Evolutionary conservation across 2,888 invertebrate genomes (phyloP).

Genomic region (Andrena minutula): DNA sequence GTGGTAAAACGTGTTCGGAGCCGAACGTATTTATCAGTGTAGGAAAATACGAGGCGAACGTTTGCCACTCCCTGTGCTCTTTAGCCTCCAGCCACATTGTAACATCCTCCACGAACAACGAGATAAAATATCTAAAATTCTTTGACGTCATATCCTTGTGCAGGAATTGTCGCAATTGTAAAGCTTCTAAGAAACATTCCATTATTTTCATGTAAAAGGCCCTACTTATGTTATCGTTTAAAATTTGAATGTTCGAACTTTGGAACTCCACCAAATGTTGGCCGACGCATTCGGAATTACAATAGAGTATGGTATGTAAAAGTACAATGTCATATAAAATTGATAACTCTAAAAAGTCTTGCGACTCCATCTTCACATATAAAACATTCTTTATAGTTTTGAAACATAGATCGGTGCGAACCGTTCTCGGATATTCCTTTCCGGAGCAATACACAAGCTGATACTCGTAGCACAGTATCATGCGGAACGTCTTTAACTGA

Average conservation of each 20-base stretch:
- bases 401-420: slow-evolving; percentile 34
- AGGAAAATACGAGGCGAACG: slow-evolving; percentile 72
- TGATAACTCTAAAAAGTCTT: slow-evolving; percentile 36
- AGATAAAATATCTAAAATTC: slow-evolving; percentile 22
- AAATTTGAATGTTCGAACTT: slow-evolving; percentile 1
- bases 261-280: slow-evolving; percentile 66
- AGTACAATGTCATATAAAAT: slow-evolving; percentile 74
- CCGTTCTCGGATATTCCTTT: not conserved
- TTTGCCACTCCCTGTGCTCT: slow-evolving; percentile 70
- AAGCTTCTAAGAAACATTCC: slow-evolving; percentile 72
- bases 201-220: slow-evolving; percentile 68
- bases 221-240: slow-evolving; percentile 34
- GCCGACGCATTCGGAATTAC: slow-evolving; percentile 50
- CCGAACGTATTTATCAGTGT: slow-evolving; percentile 69
- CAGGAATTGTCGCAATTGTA: slow-evolving; percentile 63
- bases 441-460: slow-evolving; percentile 50
- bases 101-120: slow-evolving; percentile 57
- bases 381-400: slow-evolving; percentile 50
- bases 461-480: slow-evolving; percentile 75
- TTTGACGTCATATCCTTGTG: slow-evolving; percentile 16
- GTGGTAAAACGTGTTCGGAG: slow-evolving; percentile 44
- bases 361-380: slow-evolving; percentile 3
- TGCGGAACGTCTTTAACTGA: slow-evolving; percentile 66
- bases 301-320: slow-evolving; percentile 70
- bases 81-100: slow-evolving; percentile 64